A percentile compares a stretch with the other conserved stretches of the same genome.
Evolutionary conservation across 2,797 vertebrate species (phyloP).

Genomic region (Parotocinclus haroldoi): DNA sequence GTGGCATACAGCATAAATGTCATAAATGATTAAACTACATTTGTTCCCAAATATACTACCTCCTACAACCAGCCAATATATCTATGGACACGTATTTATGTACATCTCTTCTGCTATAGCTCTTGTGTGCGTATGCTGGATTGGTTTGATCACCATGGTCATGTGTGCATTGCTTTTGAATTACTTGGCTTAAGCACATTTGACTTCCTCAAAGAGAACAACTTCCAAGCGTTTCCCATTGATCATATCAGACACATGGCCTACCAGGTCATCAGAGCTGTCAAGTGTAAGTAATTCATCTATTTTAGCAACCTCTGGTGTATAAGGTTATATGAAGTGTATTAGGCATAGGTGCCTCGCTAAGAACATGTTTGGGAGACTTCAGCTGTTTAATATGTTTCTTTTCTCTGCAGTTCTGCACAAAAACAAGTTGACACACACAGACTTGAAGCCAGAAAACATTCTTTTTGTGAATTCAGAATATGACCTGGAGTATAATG

Average conservation of each 20-base stretch:
- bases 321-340: no score
- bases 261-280: constrained; percentile 87
- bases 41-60: no score
- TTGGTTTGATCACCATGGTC: constrained; percentile 89
- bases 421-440: constrained; percentile 92
- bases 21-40: no score
- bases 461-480: constrained; percentile 90
- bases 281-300: constrained; percentile 82
- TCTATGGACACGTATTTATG: no score
- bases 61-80: no score
- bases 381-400: background rate
- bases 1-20: no score
- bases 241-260: constrained; percentile 89
- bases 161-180: constrained; percentile 92
- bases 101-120: constrained; percentile 56
- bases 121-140: constrained; percentile 91
- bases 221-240: constrained; percentile 85
- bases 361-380: no score
- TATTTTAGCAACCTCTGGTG: background rate
- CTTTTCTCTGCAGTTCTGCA: constrained; percentile 78
- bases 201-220: constrained; percentile 85
- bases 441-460: constrained; percentile 95
- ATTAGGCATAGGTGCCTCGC: no score
- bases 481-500: constrained; percentile 76
- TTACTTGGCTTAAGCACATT: constrained; percentile 90